These are phyloP conservation scores for Aphrocallistes beatrix DNA, from an alignment of 37 sponge, comb jelly and placozoan species.

Conservation along the genomic window DNA sequence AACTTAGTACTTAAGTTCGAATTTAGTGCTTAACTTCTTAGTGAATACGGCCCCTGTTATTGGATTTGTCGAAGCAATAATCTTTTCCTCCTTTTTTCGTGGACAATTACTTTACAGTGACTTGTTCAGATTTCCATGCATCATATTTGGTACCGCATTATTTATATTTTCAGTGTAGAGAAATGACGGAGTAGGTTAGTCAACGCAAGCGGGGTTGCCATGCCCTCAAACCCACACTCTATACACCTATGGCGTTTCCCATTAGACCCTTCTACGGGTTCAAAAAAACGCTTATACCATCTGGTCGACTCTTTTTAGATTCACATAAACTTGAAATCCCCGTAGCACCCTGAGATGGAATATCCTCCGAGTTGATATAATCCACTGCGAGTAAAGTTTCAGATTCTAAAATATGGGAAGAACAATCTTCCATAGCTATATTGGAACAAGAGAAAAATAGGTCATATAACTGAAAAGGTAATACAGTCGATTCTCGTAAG, in stretches of 20 bases:
- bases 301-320: too few species aligned
- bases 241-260: not conserved
- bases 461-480: not conserved
- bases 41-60: too few species aligned
- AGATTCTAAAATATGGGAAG: too few species aligned
- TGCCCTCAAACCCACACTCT: conserved; percentile 3
- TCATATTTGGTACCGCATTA: not conserved
- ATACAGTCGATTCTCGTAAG: too few species aligned
- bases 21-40: too few species aligned
- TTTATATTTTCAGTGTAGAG: not conserved
- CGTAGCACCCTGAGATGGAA: too few species aligned
- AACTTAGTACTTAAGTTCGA: too few species aligned
- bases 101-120: too few species aligned
- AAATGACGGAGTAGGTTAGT: conserved; percentile 3
- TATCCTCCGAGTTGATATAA: too few species aligned
- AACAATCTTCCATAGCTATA: not conserved
- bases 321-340: too few species aligned
- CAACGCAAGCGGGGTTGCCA: not conserved
- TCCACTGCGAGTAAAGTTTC: too few species aligned
- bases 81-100: not conserved
- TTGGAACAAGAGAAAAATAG: not conserved
- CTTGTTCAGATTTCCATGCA: not conserved
- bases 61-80: not conserved
- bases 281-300: conserved; percentile 1
- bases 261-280: not conserved